phyloP scores from a whole-genome alignment of 1,140 invertebrate genomes.

The Pseudomyrmex pallidus region DNA sequence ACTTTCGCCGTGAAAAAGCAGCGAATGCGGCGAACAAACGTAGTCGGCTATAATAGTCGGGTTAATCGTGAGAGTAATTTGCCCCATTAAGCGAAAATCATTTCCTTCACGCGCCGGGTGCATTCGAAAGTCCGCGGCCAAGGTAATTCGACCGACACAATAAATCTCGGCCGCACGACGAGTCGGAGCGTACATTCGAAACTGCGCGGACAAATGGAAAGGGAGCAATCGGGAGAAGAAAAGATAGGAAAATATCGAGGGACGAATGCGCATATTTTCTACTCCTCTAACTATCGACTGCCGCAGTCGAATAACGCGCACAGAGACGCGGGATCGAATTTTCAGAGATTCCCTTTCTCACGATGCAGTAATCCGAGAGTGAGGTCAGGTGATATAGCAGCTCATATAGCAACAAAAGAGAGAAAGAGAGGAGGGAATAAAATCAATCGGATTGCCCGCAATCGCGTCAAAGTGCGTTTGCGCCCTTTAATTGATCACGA shows the following conservation, averaged over 20 bases:
- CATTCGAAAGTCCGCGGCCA: constrained; percentile 27
- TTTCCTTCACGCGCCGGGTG: constrained; percentile 5
- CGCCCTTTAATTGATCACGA: constrained; percentile 48
- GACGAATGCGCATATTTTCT: constrained; percentile 43
- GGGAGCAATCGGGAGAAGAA: neutral
- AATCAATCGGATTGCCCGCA: constrained; percentile 65
- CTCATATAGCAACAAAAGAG: constrained; percentile 18
- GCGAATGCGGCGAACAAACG: neutral
- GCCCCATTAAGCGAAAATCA: constrained; percentile 44
- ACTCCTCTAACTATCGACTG: constrained; percentile 77
- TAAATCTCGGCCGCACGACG: constrained; percentile 26
- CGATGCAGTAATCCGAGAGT: constrained; percentile 62
- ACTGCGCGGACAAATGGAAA: constrained; percentile 44
- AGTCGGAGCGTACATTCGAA: constrained; percentile 33
- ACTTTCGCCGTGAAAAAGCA: constrained; percentile 1
- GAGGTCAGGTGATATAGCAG: constrained; percentile 49
- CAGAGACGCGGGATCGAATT: constrained; percentile 72
- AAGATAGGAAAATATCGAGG: constrained; percentile 48
- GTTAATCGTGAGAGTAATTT: constrained; percentile 46
- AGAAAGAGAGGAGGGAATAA: constrained; percentile 14
- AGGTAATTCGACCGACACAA: constrained; percentile 49
- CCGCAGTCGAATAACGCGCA: constrained; percentile 46
- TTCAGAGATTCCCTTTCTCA: constrained; percentile 74
- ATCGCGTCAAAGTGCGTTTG: constrained; percentile 48
- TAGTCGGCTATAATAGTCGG: neutral